Evolutionary conservation across 35 echinoderm and acorn worm genomes (phyloP), one percentile per base, ranked within the genome.

Genomic region (Apostichopus parvimensis): DNA sequence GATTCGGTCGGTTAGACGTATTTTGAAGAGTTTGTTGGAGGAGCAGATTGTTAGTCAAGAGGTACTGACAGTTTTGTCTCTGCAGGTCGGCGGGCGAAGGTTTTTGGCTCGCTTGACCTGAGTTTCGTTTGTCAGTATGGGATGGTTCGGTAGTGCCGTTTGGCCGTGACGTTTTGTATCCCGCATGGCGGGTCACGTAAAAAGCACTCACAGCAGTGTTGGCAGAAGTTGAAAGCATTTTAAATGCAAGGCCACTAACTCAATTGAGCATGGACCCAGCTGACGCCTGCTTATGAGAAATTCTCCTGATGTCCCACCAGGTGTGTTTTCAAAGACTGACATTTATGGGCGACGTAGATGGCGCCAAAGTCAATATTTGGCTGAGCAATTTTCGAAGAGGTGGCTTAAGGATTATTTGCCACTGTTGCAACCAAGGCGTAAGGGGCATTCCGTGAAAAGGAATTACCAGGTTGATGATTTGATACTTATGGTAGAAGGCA

Each of bases 361-460:
- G 95, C 79, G 95, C 10, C 95, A 93, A 77, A 78, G 87, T 9
- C 94, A 95, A 22, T 95, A 95, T 62, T 45, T 95, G 22, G 61
- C 91, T 21, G 68, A 89, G 73, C 58, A 91, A 62, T 94, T 93
- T 55, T 96, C 89, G 95, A 64, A 55, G 15, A 15, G 94, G 4
- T 95, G 91, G 94, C 6, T 86, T 0, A 59, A 76, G 53, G 94
- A 95, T 21, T 95, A 93, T 57, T 81, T 93, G 34, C 80, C 91
- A 12, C 6, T 45, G 20, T 80, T 93, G 15, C 95, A 93, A 25
- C 26, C 24, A 25, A 25, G 24, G 24, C 24, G 24, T 25, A 25
- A 25, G 56, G 82, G 86, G 7, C 79, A 84, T 25, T 10, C 85
- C 9, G 60, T 56, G 14, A 56, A 92, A 25, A 25, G 24, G 24